phyloP scores from a whole-genome alignment of 2,113 vertebrate species.

The Ahaetulla prasina region DNA sequence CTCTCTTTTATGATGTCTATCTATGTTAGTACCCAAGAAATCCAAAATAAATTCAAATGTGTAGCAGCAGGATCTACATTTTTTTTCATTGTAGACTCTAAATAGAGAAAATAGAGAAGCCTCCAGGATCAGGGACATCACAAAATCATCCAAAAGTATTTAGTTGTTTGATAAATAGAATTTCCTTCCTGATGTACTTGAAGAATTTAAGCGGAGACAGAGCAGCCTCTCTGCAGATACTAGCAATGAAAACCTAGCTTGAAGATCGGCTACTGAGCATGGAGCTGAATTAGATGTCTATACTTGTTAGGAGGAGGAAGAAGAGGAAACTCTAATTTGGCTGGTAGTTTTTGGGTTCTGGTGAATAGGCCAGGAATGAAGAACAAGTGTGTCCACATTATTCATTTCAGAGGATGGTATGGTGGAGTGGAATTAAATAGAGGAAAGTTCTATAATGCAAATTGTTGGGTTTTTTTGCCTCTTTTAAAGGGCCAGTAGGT shows the following conservation, averaged over 20 bases:
- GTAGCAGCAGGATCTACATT: not conserved
- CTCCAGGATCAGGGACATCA: not conserved
- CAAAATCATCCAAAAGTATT: not conserved
- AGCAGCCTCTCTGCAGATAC: not conserved
- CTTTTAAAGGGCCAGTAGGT: not conserved
- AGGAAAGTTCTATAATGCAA: not conserved
- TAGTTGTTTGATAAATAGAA: not conserved
- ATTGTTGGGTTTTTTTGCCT: no score
- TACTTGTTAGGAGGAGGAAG: not conserved
- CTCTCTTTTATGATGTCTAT: not conserved
- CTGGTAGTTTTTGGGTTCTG: not conserved
- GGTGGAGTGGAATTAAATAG: not conserved
- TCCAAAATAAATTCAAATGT: no score
- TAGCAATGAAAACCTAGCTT: not conserved
- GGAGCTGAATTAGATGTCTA: not conserved
- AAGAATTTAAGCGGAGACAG: not conserved
- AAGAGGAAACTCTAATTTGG: not conserved
- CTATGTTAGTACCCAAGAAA: not conserved
- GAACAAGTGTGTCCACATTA: slow-evolving; percentile 59
- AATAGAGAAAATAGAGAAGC: not conserved
- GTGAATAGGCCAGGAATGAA: slow-evolving; percentile 51
- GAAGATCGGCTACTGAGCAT: not conserved
- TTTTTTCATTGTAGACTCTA: not conserved
- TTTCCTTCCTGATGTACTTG: not conserved
- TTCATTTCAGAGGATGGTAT: slow-evolving; percentile 24